A percentile compares a stretch with the other conserved stretches of the same genome.
Evolutionary conservation across 2,888 invertebrate species (phyloP).

Genomic region (Eubasilissa splendida): DNA sequence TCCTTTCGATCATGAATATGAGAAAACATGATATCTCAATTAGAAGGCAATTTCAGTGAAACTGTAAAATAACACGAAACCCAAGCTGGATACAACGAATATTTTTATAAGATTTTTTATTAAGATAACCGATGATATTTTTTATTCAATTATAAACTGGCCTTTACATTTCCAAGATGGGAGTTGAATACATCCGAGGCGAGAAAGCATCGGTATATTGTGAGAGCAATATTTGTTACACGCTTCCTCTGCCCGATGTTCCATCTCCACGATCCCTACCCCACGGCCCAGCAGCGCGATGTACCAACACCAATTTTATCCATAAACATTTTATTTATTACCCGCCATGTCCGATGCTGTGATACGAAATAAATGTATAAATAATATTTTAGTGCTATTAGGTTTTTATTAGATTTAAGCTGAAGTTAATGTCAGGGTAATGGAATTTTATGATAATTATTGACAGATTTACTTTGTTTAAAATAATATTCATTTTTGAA

Average conservation of each 20-base stretch:
- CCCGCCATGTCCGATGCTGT: conserved; percentile 4
- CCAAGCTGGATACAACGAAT: too few relatives aligned
- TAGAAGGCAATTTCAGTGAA: too few relatives aligned
- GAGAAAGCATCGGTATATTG: conserved; percentile 45
- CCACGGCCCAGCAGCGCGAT: conserved; percentile 15
- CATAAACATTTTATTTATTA: conserved; percentile 27
- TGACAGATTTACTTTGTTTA: conserved; percentile 25
- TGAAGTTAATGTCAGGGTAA: conserved; percentile 25
- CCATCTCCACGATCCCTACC: conserved; percentile 7
- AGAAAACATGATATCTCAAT: too few relatives aligned
- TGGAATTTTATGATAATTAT: conserved; percentile 34
- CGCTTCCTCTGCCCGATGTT: not conserved
- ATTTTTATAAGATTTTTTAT: too few relatives aligned
- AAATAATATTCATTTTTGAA: not conserved
- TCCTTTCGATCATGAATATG: too few relatives aligned
- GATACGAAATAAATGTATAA: conserved; percentile 23
- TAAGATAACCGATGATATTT: too few relatives aligned
- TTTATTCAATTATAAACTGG: not conserved
- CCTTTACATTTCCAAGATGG: not conserved
- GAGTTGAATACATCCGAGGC: conserved; percentile 21
- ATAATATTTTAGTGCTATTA: conserved; percentile 24
- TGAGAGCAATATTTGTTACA: conserved; percentile 31
- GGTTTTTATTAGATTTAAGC: conserved; percentile 23
- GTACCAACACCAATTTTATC: conserved; percentile 36
- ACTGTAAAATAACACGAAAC: too few relatives aligned